A percentile compares a stretch with the other conserved stretches of the same genome.
These are phyloP conservation scores for Heliconius himera DNA, from an alignment of 1,140 invertebrate species.

Conservation along the genomic window DNA sequence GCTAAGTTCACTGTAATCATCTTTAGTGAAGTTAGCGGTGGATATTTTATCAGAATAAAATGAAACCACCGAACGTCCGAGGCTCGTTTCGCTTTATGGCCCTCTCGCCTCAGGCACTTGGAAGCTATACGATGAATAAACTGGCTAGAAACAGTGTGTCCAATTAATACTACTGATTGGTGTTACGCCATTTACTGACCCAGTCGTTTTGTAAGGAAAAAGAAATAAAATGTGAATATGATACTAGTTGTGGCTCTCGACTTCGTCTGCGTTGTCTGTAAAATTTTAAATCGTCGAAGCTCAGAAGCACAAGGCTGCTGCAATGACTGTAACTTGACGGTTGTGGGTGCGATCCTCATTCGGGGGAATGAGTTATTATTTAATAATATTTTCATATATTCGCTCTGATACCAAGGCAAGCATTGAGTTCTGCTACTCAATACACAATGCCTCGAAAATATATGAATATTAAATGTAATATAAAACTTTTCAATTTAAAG, in stretches of 20 bases:
- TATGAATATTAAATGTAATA: too few relatives aligned
- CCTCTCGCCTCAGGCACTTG: conserved; percentile 26
- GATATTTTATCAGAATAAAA: conserved; percentile 28
- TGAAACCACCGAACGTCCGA: conserved; percentile 23
- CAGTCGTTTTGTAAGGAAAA: neutral
- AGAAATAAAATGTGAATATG: neutral
- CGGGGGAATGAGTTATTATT: too few relatives aligned
- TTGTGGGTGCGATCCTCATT: too few relatives aligned
- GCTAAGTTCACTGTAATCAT: neutral
- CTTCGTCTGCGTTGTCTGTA: too few relatives aligned
- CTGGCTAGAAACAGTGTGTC: conserved; percentile 17
- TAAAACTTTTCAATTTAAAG: too few relatives aligned
- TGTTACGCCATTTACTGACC: neutral
- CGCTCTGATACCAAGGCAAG: too few relatives aligned
- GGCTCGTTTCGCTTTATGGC: conserved; percentile 26
- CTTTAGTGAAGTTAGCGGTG: conserved; percentile 9
- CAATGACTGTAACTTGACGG: too few relatives aligned
- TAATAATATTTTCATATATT: too few relatives aligned
- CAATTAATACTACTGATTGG: conserved; percentile 27
- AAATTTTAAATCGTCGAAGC: too few relatives aligned
- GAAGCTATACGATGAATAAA: conserved; percentile 28
- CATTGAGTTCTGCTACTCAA: too few relatives aligned
- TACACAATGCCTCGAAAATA: neutral
- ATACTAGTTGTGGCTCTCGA: too few relatives aligned
- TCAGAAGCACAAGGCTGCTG: too few relatives aligned